These are phyloP conservation scores for Fregetta grallaria DNA, from an alignment of 2,113 vertebrate species.

Conservation along the genomic window DNA sequence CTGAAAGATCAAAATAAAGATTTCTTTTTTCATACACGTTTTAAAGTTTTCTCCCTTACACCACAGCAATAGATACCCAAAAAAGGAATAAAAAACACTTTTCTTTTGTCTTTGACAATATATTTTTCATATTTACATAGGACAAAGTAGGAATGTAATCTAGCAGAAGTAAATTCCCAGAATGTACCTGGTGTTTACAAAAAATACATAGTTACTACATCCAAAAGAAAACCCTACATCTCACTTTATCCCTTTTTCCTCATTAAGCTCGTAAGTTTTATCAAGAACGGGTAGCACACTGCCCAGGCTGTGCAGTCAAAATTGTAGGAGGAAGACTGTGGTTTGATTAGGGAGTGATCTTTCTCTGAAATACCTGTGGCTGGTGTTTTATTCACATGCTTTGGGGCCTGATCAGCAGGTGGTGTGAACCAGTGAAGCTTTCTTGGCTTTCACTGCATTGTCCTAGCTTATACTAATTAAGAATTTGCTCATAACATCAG, in stretches of 20 bases:
- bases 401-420: not conserved
- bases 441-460: not conserved
- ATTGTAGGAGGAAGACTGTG: not conserved
- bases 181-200: not conserved
- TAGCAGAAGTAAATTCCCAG: not conserved
- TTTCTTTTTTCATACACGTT: not conserved
- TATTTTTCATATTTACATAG: not conserved
- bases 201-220: not conserved
- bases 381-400: not conserved
- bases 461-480: not conserved
- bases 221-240: not conserved
- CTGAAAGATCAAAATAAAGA: constrained; percentile 62
- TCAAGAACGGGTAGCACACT: not conserved
- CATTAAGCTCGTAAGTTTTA: not conserved
- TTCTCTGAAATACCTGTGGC: not conserved
- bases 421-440: not conserved
- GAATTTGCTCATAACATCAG: not conserved
- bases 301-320: not conserved
- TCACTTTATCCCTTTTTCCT: not conserved
- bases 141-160: not conserved
- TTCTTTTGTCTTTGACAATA: not conserved
- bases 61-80: not conserved
- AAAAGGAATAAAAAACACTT: not conserved
- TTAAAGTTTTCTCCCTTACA: not conserved
- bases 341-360: not conserved